Evolutionary conservation across 2,797 vertebrate species (phyloP).

Genomic region (Periophthalmus magnuspinnatus): DNA sequence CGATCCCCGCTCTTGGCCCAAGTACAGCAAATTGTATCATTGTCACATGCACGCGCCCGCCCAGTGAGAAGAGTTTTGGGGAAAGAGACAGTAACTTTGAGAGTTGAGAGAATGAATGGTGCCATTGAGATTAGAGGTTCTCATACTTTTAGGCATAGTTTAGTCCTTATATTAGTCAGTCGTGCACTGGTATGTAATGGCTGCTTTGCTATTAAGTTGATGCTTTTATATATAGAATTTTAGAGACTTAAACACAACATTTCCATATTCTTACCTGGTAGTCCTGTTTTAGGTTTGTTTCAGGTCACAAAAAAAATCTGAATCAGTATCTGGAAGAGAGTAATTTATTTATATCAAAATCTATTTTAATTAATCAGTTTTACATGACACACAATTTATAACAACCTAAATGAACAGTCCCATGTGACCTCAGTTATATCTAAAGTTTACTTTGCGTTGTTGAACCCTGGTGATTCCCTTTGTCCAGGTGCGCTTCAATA

Average conservation of each 20-base stretch:
- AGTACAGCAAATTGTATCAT: constrained; percentile 59
- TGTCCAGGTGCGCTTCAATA: constrained; percentile 18
- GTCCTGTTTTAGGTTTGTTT: background rate
- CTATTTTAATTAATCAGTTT: background rate
- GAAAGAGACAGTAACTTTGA: constrained; percentile 21
- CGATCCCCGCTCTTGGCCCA: constrained; percentile 68
- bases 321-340: background rate
- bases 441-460: constrained; percentile 4
- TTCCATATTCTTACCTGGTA: too few species aligned
- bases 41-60: constrained; percentile 31
- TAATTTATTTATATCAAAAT: background rate
- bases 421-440: background rate
- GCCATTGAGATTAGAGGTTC: background rate
- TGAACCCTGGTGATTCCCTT: constrained; percentile 8
- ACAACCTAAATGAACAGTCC: constrained; percentile 2
- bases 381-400: constrained; percentile 4
- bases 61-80: constrained; percentile 24
- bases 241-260: background rate
- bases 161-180: too few species aligned
- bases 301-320: background rate
- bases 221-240: background rate
- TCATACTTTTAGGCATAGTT: too few species aligned
- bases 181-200: too few species aligned
- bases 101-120: background rate
- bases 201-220: too few species aligned